Percentiles rank a stretch among this genome's conserved stretches.
Evolutionary conservation across 2,888 invertebrate species (phyloP).

Genomic region (Lithodes maja): DNA sequence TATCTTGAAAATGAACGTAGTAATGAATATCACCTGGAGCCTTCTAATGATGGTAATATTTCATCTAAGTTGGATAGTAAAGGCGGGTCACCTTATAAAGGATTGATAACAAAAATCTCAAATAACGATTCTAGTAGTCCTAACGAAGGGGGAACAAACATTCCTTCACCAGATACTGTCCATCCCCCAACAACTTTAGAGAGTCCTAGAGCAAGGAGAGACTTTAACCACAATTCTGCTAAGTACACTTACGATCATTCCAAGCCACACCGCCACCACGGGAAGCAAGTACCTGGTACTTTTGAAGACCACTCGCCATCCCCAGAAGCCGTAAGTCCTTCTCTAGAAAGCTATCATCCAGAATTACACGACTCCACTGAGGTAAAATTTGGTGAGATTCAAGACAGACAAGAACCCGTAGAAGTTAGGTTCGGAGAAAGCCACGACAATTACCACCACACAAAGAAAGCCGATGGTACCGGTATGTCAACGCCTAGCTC

Average conservation of each 20-base stretch:
- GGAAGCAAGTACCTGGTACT: slow-evolving; percentile 48
- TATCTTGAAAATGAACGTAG: slow-evolving; percentile 33
- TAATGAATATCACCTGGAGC: slow-evolving; percentile 9
- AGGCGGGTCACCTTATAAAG: slow-evolving; percentile 6
- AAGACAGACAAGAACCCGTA: slow-evolving; percentile 2
- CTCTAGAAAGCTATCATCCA: neutral
- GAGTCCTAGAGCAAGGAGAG: slow-evolving; percentile 42
- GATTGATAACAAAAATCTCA: neutral
- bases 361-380: too few species aligned
- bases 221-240: slow-evolving; percentile 9
- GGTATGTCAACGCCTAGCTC: slow-evolving; percentile 13
- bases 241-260: slow-evolving; percentile 51
- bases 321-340: slow-evolving; percentile 10
- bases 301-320: slow-evolving; percentile 41
- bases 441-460: slow-evolving; percentile 19
- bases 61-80: slow-evolving; percentile 28
- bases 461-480: slow-evolving; percentile 18
- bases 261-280: slow-evolving; percentile 50
- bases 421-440: neutral
- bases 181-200: slow-evolving; percentile 36
- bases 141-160: slow-evolving; percentile 6
- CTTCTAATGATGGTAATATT: slow-evolving; percentile 17
- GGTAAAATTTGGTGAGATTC: too few species aligned
- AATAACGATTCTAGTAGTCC: neutral
- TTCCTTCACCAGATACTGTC: neutral